Percentiles rank a stretch among this genome's conserved stretches.
These are phyloP conservation scores for Macheiramphus alcinus DNA, from an alignment of 2,113 vertebrate species.

Conservation along the genomic window DNA sequence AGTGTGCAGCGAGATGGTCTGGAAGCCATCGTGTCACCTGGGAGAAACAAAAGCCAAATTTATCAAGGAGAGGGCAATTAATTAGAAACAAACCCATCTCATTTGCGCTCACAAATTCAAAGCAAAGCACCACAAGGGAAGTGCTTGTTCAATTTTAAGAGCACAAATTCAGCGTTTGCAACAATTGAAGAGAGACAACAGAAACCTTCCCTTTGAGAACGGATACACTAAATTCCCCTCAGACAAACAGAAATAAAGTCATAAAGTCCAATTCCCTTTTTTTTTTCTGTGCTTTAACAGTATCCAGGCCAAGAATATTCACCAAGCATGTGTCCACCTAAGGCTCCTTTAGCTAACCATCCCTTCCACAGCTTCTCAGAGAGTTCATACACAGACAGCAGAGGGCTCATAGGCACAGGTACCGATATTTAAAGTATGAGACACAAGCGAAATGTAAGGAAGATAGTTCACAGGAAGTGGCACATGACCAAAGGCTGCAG, in stretches of 20 bases:
- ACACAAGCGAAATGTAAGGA: neutral
- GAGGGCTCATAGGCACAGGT: constrained; percentile 48
- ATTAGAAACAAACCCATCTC: neutral
- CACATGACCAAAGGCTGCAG: neutral
- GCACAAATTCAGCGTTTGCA: neutral
- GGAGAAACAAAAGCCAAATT: neutral
- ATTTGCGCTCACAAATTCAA: neutral
- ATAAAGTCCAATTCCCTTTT: neutral
- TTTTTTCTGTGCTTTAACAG: neutral
- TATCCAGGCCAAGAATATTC: neutral
- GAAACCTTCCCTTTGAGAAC: neutral
- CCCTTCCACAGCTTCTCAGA: neutral
- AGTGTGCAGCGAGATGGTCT: constrained; percentile 93
- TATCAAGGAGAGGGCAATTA: neutral
- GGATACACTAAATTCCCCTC: neutral
- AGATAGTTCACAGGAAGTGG: neutral
- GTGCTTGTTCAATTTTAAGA: neutral
- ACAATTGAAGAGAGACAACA: neutral
- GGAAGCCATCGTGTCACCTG: constrained; percentile 98
- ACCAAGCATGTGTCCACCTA: neutral
- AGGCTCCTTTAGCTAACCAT: neutral
- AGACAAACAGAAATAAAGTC: neutral
- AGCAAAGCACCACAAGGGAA: neutral
- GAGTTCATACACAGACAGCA: neutral
- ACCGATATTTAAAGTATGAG: neutral